These are phyloP conservation scores for Sphenodon punctatus DNA, from an alignment of 2,797 vertebrate species.

Conservation along the genomic window DNA sequence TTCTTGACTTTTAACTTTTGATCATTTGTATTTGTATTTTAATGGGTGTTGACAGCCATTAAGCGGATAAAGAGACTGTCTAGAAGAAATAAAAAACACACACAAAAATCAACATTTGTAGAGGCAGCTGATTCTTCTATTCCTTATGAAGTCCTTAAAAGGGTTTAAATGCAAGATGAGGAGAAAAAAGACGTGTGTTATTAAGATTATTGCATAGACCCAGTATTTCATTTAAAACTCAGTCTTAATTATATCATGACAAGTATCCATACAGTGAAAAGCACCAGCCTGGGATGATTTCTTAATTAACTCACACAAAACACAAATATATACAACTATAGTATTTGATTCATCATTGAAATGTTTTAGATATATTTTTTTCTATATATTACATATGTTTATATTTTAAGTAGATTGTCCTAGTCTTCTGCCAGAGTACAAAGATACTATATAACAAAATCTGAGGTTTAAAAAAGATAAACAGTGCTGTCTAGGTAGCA, in stretches of 20 bases:
- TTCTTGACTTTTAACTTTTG: not conserved
- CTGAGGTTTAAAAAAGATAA: not conserved
- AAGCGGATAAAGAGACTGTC: not conserved
- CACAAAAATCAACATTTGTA: not conserved
- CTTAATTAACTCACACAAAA: not conserved
- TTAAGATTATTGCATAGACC: not conserved
- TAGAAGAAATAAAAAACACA: not conserved
- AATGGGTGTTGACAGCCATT: not conserved
- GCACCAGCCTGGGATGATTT: not conserved
- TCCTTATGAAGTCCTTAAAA: not conserved
- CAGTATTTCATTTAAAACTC: not conserved
- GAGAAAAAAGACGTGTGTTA: too few species aligned
- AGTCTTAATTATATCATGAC: not conserved
- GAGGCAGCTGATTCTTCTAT: not conserved
- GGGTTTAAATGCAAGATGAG: not conserved
- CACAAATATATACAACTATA: not conserved
- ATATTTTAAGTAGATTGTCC: not conserved
- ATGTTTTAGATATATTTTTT: not conserved
- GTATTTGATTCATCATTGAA: not conserved
- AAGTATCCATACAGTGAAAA: not conserved
- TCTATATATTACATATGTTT: not conserved
- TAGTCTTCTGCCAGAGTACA: not conserved
- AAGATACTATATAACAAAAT: not conserved
- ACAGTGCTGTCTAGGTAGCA: not conserved
- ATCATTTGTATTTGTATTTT: not conserved